phyloP scores from a whole-genome alignment of 2,888 invertebrate genomes.

The Orthosia cruda region DNA sequence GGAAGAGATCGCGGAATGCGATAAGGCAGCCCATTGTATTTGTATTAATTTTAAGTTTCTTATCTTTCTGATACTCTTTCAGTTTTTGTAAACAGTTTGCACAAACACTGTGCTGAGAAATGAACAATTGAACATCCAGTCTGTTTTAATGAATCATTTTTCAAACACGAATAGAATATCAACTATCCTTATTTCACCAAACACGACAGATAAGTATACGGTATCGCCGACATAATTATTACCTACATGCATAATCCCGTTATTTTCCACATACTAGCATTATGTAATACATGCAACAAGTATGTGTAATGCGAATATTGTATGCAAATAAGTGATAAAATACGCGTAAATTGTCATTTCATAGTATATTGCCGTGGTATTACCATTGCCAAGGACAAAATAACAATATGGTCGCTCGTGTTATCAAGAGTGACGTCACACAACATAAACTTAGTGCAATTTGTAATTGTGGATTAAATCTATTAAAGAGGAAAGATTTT shows the following conservation, averaged over 20 bases:
- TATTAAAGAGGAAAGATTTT: too few relatives aligned
- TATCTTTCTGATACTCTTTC: background rate
- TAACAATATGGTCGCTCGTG: slow-evolving; percentile 20
- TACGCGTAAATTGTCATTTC: slow-evolving; percentile 9
- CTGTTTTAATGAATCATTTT: too few relatives aligned
- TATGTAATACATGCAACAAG: slow-evolving; percentile 12
- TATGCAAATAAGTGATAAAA: slow-evolving; percentile 28
- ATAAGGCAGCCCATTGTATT: too few relatives aligned
- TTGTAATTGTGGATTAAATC: background rate
- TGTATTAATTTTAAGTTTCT: too few relatives aligned
- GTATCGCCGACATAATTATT: background rate
- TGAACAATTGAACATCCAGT: background rate
- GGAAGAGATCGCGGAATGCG: too few relatives aligned
- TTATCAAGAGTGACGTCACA: slow-evolving; percentile 30
- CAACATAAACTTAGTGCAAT: background rate
- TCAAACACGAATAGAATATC: background rate
- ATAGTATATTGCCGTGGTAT: background rate
- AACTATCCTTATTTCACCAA: background rate
- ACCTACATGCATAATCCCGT: background rate
- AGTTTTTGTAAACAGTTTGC: background rate
- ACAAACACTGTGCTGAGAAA: background rate
- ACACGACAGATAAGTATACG: background rate
- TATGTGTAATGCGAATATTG: slow-evolving; percentile 5
- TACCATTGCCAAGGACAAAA: slow-evolving; percentile 53
- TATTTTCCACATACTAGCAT: background rate